Evolutionary conservation across 2,888 invertebrate species (phyloP).

Genomic region (Elegia similella): DNA sequence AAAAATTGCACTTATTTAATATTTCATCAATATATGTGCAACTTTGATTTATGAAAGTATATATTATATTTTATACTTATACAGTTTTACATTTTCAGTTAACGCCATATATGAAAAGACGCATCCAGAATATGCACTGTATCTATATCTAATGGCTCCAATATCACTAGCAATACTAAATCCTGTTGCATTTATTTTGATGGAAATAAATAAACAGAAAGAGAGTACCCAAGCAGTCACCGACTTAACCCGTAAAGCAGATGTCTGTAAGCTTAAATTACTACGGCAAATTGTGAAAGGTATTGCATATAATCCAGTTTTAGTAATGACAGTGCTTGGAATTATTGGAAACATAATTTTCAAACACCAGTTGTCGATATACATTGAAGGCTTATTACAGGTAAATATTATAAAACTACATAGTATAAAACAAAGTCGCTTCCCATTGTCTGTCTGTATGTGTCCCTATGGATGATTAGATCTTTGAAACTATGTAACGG

Average conservation of each 20-base stretch:
- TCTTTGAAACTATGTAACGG: too few species aligned
- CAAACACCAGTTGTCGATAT: constrained; percentile 88
- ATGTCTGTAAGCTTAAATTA: constrained; percentile 54
- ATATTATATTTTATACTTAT: background rate
- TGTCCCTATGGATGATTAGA: too few species aligned
- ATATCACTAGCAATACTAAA: constrained; percentile 96
- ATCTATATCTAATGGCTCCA: constrained; percentile 96
- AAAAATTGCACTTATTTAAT: too few species aligned
- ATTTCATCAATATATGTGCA: too few species aligned
- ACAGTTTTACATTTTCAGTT: constrained; percentile 77
- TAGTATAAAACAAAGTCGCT: too few species aligned
- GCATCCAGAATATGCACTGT: constrained; percentile 95
- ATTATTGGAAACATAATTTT: constrained; percentile 92
- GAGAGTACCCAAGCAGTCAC: constrained; percentile 42
- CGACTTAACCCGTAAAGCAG: constrained; percentile 39
- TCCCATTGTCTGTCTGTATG: too few species aligned
- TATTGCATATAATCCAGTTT: constrained; percentile 92
- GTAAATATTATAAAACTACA: constrained; percentile 62
- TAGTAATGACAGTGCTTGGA: constrained; percentile 96
- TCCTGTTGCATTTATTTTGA: constrained; percentile 93
- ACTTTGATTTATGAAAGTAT: constrained; percentile 14
- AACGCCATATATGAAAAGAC: constrained; percentile 90
- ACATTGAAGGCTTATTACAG: constrained; percentile 88
- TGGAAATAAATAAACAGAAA: constrained; percentile 89
- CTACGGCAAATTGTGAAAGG: constrained; percentile 83